These are phyloP conservation scores for Heliconius cydno DNA, from an alignment of 2,888 invertebrate species.

Conservation along the genomic window DNA sequence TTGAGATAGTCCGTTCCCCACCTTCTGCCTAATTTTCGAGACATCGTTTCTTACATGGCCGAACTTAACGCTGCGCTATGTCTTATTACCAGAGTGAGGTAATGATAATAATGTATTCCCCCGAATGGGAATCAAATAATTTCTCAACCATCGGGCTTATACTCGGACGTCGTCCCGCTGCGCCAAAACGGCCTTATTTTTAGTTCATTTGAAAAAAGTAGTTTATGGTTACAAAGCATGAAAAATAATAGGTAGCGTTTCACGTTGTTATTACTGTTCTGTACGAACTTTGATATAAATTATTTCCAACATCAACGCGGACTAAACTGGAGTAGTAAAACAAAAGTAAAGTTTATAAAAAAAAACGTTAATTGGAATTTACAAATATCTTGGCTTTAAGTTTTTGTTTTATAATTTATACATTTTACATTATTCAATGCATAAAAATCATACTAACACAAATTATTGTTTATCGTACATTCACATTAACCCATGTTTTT, in stretches of 20 bases:
- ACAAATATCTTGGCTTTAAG: not conserved
- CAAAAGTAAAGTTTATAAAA: not conserved
- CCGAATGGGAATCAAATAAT: not conserved
- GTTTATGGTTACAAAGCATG: not conserved
- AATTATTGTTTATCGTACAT: not conserved
- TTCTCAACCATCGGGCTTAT: not conserved
- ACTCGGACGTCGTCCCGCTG: no score
- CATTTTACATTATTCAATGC: not conserved
- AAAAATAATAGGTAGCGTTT: not conserved
- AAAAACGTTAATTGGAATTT: not conserved
- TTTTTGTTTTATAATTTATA: not conserved
- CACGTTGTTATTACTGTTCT: not conserved
- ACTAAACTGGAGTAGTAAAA: not conserved
- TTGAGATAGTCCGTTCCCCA: not conserved
- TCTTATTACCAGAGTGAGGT: not conserved
- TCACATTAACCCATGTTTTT: not conserved
- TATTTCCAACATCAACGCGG: not conserved
- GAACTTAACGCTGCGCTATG: not conserved
- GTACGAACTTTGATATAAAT: no score
- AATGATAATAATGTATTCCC: not conserved
- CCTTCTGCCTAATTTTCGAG: not conserved
- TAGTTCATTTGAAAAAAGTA: not conserved
- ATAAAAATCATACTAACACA: not conserved
- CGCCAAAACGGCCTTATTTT: not conserved
- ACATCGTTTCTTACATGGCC: not conserved